phyloP scores from a whole-genome alignment of 2,797 vertebrate species.

The Microctenopoma steveboyesi region DNA sequence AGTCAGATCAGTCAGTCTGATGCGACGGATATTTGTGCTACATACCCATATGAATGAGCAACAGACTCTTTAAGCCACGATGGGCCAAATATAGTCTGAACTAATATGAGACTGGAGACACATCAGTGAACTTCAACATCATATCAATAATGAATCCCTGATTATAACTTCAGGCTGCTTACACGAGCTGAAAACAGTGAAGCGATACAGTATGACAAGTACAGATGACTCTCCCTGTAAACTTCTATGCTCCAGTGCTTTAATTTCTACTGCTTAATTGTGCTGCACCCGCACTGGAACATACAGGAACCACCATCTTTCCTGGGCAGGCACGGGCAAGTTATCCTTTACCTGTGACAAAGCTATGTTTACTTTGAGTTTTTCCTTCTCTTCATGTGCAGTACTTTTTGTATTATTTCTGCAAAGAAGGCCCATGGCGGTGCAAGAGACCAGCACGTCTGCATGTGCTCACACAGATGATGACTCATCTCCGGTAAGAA shows the following conservation, averaged over 20 bases:
- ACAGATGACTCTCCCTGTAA: constrained; percentile 25
- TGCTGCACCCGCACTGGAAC: not conserved
- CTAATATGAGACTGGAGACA: too few relatives aligned
- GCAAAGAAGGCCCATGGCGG: not conserved
- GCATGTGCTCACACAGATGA: constrained; percentile 31
- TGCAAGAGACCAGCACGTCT: constrained; percentile 29
- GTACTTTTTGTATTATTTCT: constrained; percentile 14
- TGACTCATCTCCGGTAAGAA: constrained; percentile 50
- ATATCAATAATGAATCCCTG: constrained; percentile 26
- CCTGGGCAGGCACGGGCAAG: not conserved
- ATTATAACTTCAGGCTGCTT: constrained; percentile 7
- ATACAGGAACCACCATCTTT: not conserved
- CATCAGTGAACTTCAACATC: not conserved
- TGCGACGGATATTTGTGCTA: too few relatives aligned
- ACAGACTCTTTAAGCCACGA: too few relatives aligned
- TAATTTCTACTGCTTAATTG: not conserved
- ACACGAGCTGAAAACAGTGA: constrained; percentile 5
- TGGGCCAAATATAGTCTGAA: too few relatives aligned
- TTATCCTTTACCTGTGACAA: not conserved
- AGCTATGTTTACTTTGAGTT: not conserved
- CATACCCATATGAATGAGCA: too few relatives aligned
- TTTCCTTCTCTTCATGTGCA: constrained; percentile 2
- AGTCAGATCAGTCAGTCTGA: too few relatives aligned
- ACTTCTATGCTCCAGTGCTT: not conserved
- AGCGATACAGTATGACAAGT: not conserved